These are phyloP conservation scores for Scaptomyza hsui DNA, from an alignment of 1,140 invertebrate species.

Conservation along the genomic window DNA sequence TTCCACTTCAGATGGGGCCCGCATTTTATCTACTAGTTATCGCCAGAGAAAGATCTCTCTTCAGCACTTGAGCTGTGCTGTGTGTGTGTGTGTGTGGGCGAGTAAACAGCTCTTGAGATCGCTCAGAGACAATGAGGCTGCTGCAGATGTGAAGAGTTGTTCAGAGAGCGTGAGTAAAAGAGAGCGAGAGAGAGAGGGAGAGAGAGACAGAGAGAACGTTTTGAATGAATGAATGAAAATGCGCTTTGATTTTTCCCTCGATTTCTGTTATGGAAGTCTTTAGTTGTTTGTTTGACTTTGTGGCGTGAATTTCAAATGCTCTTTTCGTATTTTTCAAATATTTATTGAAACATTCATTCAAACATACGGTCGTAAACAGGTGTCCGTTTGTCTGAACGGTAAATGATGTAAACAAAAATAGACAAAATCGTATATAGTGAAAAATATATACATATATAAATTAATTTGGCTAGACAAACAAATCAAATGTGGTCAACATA, in stretches of 20 bases:
- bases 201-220: neutral
- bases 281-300: slow-evolving; percentile 59
- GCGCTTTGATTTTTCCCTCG: slow-evolving; percentile 34
- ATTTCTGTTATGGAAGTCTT: slow-evolving; percentile 65
- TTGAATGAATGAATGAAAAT: slow-evolving; percentile 46
- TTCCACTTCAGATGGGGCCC: slow-evolving; percentile 10
- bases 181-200: neutral
- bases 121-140: slow-evolving; percentile 21
- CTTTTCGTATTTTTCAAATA: slow-evolving; percentile 54
- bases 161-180: neutral
- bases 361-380: slow-evolving; percentile 55
- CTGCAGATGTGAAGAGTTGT: slow-evolving; percentile 18
- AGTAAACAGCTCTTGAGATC: slow-evolving; percentile 31
- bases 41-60: slow-evolving; percentile 24
- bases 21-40: slow-evolving; percentile 22
- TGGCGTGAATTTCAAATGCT: slow-evolving; percentile 75
- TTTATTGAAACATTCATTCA: slow-evolving; percentile 38
- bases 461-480: slow-evolving; percentile 14
- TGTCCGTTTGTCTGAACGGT: slow-evolving; percentile 52
- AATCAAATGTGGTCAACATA: slow-evolving; percentile 48
- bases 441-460: slow-evolving; percentile 25
- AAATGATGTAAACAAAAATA: slow-evolving; percentile 69
- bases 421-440: slow-evolving; percentile 35
- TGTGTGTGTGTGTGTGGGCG: slow-evolving; percentile 23
- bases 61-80: slow-evolving; percentile 14